phyloP scores from a whole-genome alignment of 2,113 vertebrate species.

The Melanostigma gelatinosum region DNA sequence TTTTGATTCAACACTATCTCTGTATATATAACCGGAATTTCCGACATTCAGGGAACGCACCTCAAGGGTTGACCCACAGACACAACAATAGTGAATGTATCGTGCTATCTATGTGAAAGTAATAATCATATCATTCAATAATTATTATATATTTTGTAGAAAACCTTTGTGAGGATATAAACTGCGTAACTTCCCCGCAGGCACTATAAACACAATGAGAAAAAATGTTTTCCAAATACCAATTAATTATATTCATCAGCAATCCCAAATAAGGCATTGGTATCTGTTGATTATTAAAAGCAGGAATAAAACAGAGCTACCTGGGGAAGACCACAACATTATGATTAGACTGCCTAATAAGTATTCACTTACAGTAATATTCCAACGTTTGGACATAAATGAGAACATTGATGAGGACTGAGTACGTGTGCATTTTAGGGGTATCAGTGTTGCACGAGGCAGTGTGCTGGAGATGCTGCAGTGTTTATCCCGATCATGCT shows the following conservation, averaged over 20 bases:
- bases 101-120: neutral
- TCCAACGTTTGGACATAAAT: neutral
- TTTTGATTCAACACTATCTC: neutral
- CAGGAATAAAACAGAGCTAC: neutral
- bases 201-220: neutral
- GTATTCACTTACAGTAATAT: neutral
- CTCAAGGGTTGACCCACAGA: neutral
- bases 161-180: neutral
- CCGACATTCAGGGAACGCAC: neutral
- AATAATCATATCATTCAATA: neutral
- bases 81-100: neutral
- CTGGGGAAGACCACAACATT: neutral
- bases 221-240: neutral
- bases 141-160: neutral
- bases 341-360: neutral
- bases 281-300: neutral
- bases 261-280: neutral
- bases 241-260: neutral
- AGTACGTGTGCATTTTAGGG: neutral
- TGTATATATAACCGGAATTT: neutral
- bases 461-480: slow-evolving; percentile 23
- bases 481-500: slow-evolving; percentile 46
- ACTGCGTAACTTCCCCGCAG: neutral
- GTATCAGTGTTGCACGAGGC: slow-evolving; percentile 14
- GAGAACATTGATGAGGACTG: neutral